Evolutionary conservation across 2,113 vertebrate species (phyloP).

Genomic region (Trochalopteron elliotii): DNA sequence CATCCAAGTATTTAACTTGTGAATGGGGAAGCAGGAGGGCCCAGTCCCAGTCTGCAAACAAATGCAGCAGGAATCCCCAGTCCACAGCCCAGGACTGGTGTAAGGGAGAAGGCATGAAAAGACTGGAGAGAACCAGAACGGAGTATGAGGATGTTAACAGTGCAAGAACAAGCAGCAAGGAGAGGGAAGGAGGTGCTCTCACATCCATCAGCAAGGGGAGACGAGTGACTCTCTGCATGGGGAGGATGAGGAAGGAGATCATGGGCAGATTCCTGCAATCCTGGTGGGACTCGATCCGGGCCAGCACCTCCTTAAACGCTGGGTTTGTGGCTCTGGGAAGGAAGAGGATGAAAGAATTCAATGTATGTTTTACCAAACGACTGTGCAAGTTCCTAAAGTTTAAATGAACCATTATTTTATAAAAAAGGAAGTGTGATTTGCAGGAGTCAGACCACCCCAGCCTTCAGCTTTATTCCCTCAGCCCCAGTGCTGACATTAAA

Average conservation of each 20-base stretch:
- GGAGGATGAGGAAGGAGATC: conserved; percentile 98
- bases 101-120: fast-evolving
- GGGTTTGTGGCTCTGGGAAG: conserved; percentile 83
- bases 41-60: neutral
- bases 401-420: neutral
- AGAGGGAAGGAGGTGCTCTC: conserved; percentile 57
- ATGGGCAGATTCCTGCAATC: conserved; percentile 94
- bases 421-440: neutral
- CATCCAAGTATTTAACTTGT: neutral
- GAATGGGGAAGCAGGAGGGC: neutral
- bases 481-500: neutral
- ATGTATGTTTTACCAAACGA: neutral
- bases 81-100: neutral
- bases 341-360: neutral
- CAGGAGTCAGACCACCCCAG: neutral
- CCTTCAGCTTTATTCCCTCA: neutral
- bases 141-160: fast-evolving
- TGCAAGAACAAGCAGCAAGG: neutral
- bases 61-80: neutral
- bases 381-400: neutral
- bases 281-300: conserved; percentile 86
- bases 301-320: conserved; percentile 86
- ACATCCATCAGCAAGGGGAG: conserved; percentile 96
- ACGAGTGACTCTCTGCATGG: conserved; percentile 97
- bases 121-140: neutral